Base-by-base conservation (phyloP, 2,113 vertebrate genomes). In the Platichthys stellatus region DNA sequence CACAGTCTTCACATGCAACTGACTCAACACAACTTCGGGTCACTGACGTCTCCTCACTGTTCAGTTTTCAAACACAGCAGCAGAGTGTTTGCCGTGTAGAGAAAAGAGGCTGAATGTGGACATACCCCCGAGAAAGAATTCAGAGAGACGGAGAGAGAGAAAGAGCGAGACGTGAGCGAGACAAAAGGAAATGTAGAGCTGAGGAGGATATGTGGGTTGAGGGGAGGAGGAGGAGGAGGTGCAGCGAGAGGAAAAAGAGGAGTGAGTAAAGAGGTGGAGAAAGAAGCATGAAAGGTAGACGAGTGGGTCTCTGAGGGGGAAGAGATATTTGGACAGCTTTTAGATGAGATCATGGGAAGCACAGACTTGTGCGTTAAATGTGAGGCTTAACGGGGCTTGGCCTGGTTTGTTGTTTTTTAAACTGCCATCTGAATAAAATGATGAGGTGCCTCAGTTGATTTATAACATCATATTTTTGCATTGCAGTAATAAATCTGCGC, bases 371-470 rank as follows among this genome's bases (percentile, higher is more conserved):
- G 72, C 67, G 81, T 88, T 88, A 72, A 85, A 82, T 78, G 80
- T 64, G 85, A 86, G 78, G 81, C 74, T 89, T 68, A 85, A 58
- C 67, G 47, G 83, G 51, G 54, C 70, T 72, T 13, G 24, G 69
- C 67, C 74, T n/a, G n/a, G n/a, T n/a, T 11, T 40, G 0, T 2
- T 40, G 12, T 43, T 43, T 43, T 43, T 43, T 12, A 43, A 28
- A 31, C 60, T 40, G 31, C 20, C 60, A 5, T 40, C 17, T 9
- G 15, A 11, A 20, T 28, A 10, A 9, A 7, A 18, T 13, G 56
- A 28, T 2, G 58, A 61, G 59, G 12, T 38, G 59, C 58, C 20
- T 35, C 60, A 21, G 60, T 43, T 43, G 40, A 11, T 11, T 43
- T 12, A 43, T 43, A 12, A 13, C 11, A 13, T 43, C 12, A 13